phyloP scores from a whole-genome alignment of 2,797 vertebrate species.

The Gephyroberyx darwinii region DNA sequence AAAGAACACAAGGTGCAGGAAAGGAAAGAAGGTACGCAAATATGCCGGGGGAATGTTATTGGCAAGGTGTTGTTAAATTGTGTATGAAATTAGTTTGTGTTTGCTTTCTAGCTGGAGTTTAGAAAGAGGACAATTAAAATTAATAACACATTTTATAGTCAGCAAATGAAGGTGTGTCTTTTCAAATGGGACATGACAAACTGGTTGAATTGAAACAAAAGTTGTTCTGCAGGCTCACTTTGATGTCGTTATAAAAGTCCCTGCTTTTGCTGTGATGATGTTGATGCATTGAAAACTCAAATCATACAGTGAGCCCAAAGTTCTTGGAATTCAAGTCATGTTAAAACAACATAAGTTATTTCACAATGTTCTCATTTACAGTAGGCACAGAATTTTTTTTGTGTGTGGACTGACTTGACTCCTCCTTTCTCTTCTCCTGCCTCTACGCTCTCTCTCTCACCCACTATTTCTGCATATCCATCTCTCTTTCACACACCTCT shows the following conservation, averaged over 20 bases:
- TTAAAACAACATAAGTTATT: conserved; percentile 61
- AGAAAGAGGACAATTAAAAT: conserved; percentile 25
- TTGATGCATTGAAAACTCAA: conserved; percentile 15
- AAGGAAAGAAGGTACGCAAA: conserved; percentile 57
- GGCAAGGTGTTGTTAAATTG: conserved; percentile 27
- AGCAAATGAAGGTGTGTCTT: conserved; percentile 35
- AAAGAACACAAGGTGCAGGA: conserved; percentile 68
- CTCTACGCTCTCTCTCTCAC: conserved; percentile 55
- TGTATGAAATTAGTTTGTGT: conserved; percentile 11
- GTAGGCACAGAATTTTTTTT: conserved; percentile 41
- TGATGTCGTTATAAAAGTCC: conserved; percentile 31
- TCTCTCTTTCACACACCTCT: conserved; percentile 74
- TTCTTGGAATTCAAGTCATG: conserved; percentile 57
- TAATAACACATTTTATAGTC: background rate
- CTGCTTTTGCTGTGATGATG: background rate
- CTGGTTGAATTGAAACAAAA: conserved; percentile 41
- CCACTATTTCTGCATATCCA: conserved; percentile 64
- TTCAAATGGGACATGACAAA: conserved; percentile 32
- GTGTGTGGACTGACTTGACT: conserved; percentile 54
- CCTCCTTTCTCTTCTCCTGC: conserved; percentile 63
- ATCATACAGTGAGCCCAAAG: conserved; percentile 31
- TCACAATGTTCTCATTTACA: conserved; percentile 57
- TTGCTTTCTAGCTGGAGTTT: conserved; percentile 30
- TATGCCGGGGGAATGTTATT: conserved; percentile 42
- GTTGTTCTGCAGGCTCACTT: conserved; percentile 42